Conservation (phyloP, 2,797 vertebrate species). For the Astyanax mexicanus region DNA sequence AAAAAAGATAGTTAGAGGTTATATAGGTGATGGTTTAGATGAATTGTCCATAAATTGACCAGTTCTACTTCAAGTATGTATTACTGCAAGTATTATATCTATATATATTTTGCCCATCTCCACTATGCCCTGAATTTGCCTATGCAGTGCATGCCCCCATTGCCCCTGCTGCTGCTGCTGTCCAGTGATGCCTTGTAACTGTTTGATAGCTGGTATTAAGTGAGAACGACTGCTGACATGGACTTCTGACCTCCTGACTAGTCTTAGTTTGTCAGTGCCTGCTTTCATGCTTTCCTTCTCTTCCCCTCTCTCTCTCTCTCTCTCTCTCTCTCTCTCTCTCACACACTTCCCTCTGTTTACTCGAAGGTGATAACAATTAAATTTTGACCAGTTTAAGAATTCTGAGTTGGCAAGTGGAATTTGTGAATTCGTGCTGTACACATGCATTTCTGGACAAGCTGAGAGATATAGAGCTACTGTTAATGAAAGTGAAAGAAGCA, state of each 20-base stretch:
- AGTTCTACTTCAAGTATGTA: no score
- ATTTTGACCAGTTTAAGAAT: no score
- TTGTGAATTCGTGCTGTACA: no score
- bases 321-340: constrained; percentile 1
- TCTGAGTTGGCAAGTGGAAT: no score
- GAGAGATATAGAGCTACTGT: no score
- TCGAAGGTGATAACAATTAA: constrained; percentile 44
- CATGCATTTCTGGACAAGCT: no score
- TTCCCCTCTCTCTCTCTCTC: not conserved
- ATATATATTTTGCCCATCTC: not conserved
- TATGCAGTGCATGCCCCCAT: not conserved
- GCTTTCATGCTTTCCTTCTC: not conserved
- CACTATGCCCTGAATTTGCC: not conserved
- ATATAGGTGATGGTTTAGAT: no score
- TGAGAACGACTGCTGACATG: not conserved
- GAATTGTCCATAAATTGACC: no score
- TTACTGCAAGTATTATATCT: no score
- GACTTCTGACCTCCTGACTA: not conserved
- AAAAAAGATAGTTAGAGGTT: no score
- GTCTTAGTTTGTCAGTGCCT: not conserved
- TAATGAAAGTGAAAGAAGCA: no score
- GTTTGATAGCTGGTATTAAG: not conserved
- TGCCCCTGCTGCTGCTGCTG: not conserved
- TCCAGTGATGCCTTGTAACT: not conserved
- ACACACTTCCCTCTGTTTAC: constrained; percentile 40